phyloP scores from a whole-genome alignment of 2,113 vertebrate genomes.

The Piaya cayana region DNA sequence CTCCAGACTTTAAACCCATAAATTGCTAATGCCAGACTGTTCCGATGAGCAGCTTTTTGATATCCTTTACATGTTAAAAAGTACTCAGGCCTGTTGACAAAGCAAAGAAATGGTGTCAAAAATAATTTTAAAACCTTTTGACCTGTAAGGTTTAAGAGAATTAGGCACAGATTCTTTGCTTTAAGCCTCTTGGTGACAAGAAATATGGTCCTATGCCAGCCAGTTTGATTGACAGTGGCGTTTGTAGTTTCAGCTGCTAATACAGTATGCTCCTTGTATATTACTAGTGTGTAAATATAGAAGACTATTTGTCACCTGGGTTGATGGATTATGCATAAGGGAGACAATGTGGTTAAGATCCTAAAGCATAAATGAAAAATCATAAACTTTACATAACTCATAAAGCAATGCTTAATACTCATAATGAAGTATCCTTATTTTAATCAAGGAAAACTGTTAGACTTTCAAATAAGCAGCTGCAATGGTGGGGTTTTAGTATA shows the following conservation, averaged over 20 bases:
- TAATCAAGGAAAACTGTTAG: slow-evolving; percentile 41
- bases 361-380: slow-evolving; percentile 80
- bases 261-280: slow-evolving; percentile 80
- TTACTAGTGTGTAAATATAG: slow-evolving; percentile 87
- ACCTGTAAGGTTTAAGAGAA: slow-evolving; percentile 92
- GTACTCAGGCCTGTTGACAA: slow-evolving; percentile 86
- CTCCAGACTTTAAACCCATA: slow-evolving; percentile 59
- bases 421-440: slow-evolving; percentile 51
- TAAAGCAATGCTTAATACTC: slow-evolving; percentile 39
- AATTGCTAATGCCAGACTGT: slow-evolving; percentile 61
- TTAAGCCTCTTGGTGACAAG: slow-evolving; percentile 94
- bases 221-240: slow-evolving; percentile 86
- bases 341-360: slow-evolving; percentile 87
- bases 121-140: slow-evolving; percentile 95
- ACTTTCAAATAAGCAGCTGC: slow-evolving; percentile 50
- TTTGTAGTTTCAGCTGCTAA: slow-evolving; percentile 92
- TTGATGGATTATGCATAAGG: slow-evolving; percentile 88
- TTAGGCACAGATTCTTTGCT: slow-evolving; percentile 89
- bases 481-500: background rate
- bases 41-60: slow-evolving; percentile 67
- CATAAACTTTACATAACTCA: slow-evolving; percentile 72
- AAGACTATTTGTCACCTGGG: slow-evolving; percentile 92
- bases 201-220: slow-evolving; percentile 86
- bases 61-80: slow-evolving; percentile 83
- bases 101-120: slow-evolving; percentile 91